Conservation (phyloP, 2,888 invertebrate species). For the Baccha elongata region DNA sequence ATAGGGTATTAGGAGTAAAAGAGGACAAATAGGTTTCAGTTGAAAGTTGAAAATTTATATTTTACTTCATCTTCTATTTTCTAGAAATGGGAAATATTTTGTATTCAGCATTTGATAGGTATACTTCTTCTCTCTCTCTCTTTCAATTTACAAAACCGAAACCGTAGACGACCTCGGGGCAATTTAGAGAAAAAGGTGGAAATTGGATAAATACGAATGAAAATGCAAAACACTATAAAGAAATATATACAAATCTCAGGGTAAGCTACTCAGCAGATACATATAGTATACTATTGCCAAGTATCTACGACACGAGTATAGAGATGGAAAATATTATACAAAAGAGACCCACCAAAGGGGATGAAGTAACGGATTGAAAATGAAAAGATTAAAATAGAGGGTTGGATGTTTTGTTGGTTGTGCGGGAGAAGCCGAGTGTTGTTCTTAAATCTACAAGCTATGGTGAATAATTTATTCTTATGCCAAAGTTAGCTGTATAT, state of each 20-base stretch:
- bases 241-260: slow-evolving; percentile 42
- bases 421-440: not conserved
- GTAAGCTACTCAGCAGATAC: slow-evolving; percentile 51
- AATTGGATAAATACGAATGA: slow-evolving; percentile 65
- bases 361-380: slow-evolving; percentile 43
- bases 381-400: slow-evolving; percentile 55
- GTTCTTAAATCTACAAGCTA: slow-evolving; percentile 8
- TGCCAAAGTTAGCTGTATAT: not conserved
- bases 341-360: not conserved
- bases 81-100: slow-evolving; percentile 52
- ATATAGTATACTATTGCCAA: not conserved
- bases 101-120: slow-evolving; percentile 37
- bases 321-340: not conserved
- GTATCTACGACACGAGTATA: slow-evolving; percentile 2
- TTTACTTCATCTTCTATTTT: slow-evolving; percentile 14
- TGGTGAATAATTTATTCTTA: slow-evolving; percentile 31
- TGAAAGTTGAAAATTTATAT: slow-evolving; percentile 55
- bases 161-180: slow-evolving; percentile 7
- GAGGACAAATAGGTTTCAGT: slow-evolving; percentile 33
- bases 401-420: not conserved
- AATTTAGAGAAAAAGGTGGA: slow-evolving; percentile 49
- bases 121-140: not conserved
- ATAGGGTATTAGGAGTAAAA: slow-evolving; percentile 3
- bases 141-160: slow-evolving; percentile 27
- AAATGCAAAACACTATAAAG: slow-evolving; percentile 49